phyloP scores from a whole-genome alignment of 2,113 vertebrate species.

The Phylloscopus trochiloides region DNA sequence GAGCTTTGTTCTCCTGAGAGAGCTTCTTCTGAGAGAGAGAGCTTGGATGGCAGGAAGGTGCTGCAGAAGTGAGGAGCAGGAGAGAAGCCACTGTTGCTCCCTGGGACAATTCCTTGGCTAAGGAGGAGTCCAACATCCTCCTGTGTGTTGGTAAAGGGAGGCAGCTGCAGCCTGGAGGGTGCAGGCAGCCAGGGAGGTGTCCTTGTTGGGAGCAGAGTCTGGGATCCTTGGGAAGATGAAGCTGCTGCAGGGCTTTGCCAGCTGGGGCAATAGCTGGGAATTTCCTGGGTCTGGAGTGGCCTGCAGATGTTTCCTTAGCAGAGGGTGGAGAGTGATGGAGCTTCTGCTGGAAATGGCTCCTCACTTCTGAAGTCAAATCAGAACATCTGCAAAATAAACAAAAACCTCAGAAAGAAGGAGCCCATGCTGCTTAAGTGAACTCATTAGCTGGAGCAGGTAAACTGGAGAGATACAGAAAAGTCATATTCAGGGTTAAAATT shows the following conservation, averaged over 20 bases:
- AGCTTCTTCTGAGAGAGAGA: not conserved
- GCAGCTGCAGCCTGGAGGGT: not conserved
- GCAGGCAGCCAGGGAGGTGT: not conserved
- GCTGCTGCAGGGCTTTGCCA: not conserved
- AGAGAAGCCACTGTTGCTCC: not conserved
- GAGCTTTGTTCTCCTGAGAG: not conserved
- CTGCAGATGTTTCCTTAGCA: not conserved
- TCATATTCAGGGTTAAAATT: not conserved
- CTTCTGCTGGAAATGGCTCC: not conserved
- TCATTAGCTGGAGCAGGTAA: not conserved
- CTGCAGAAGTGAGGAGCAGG: not conserved
- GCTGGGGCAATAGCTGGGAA: not conserved
- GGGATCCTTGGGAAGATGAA: not conserved
- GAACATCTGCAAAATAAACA: not conserved
- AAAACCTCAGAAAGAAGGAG: not conserved
- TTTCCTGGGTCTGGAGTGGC: not conserved
- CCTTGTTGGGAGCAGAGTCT: not conserved
- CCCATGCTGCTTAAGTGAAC: not conserved
- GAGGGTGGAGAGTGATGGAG: not conserved
- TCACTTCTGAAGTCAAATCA: not conserved
- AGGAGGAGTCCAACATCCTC: rapidly evolving
- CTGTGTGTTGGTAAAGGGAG: not conserved
- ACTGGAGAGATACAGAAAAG: not conserved
- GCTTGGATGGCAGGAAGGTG: not conserved
- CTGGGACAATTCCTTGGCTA: not conserved